phyloP scores from a whole-genome alignment of 2,113 vertebrate genomes.

The Sterrhoptilus dennistouni region DNA sequence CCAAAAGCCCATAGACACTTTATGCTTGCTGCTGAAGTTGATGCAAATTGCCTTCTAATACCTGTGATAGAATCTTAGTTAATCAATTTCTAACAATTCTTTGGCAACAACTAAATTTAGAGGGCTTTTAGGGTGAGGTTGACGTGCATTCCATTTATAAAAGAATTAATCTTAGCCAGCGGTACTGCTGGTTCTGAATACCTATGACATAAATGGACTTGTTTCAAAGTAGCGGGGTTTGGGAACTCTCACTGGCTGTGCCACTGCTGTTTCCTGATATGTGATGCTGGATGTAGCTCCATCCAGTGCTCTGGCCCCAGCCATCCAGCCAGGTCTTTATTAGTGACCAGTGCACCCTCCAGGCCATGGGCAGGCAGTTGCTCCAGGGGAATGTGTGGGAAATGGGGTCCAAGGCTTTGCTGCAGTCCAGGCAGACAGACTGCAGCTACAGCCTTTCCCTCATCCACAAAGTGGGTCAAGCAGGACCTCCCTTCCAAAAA shows the following conservation, averaged over 20 bases:
- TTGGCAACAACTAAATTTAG: not conserved
- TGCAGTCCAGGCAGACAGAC: not conserved
- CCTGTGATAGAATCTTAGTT: not conserved
- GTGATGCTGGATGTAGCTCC: not conserved
- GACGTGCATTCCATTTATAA: not conserved
- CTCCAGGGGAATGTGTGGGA: not conserved
- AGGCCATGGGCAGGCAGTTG: not conserved
- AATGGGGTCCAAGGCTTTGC: not conserved
- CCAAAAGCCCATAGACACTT: fast-evolving
- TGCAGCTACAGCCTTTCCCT: not conserved
- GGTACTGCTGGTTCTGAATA: not conserved
- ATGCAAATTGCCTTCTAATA: not conserved
- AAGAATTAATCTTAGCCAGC: not conserved
- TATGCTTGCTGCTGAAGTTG: not conserved
- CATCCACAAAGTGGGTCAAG: fast-evolving
- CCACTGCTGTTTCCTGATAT: fast-evolving
- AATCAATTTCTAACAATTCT: not conserved
- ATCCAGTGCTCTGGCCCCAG: not conserved
- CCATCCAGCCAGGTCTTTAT: not conserved
- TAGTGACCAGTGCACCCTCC: not conserved
- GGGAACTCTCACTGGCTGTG: not conserved
- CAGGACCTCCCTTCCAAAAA: not conserved
- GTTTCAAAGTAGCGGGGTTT: not conserved
- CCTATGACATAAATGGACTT: fast-evolving
- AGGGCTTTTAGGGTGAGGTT: not conserved